These are phyloP conservation scores for Rhadinocentrus ornatus DNA, from an alignment of 2,797 vertebrate species.

Conservation along the genomic window DNA sequence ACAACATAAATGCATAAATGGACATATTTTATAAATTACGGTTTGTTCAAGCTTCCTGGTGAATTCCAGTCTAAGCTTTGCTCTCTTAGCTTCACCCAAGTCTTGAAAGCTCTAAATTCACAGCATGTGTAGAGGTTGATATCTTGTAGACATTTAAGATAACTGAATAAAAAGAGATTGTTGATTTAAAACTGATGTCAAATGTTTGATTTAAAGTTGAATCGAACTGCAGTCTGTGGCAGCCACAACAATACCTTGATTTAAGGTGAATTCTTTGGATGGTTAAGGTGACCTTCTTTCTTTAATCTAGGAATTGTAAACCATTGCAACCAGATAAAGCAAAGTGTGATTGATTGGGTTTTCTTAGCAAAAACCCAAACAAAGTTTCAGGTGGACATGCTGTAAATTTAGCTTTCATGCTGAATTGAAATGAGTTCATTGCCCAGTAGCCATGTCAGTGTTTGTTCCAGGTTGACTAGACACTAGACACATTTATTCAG, in stretches of 20 bases:
- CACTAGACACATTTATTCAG: background rate
- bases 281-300: background rate
- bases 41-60: too few relatives aligned
- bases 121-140: background rate
- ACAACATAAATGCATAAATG: too few relatives aligned
- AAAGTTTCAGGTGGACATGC: background rate
- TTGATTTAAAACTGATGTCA: background rate
- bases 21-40: too few relatives aligned
- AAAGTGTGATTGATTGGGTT: background rate
- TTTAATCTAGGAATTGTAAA: conserved; percentile 4
- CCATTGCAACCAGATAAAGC: background rate
- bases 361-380: too few relatives aligned
- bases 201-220: background rate
- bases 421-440: conserved; percentile 3
- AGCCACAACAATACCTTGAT: background rate
- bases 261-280: background rate
- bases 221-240: background rate
- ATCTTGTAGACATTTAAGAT: background rate
- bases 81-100: background rate
- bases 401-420: background rate
- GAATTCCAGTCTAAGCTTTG: too few relatives aligned
- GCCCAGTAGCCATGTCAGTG: conserved; percentile 9
- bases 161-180: background rate
- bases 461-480: conserved; percentile 7
- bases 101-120: background rate